Evolutionary conservation across 2,797 vertebrate species (phyloP), one percentile per base, ranked within the genome.

Genomic region (Hemitrygon akajei): DNA sequence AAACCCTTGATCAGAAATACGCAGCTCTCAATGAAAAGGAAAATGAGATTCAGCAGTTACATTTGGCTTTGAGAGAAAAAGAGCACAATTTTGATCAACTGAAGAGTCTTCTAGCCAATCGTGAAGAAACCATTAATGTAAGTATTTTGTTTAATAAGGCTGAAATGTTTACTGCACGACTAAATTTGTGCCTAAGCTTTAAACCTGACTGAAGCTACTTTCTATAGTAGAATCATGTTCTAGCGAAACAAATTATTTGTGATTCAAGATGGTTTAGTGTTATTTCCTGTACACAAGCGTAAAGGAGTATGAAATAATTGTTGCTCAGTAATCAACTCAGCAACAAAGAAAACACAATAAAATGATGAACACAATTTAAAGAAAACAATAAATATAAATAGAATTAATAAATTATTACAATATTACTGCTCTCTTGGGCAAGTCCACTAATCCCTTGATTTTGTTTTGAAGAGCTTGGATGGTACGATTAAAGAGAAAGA

Each of bases 401-500:
- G 47, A 47, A 47, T 3, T 47, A 47, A 47, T 47, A 47, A 47
- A 47, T 47, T 47, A 3, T 47, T 47, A 47, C 47, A 47, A 47
- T 47, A 47, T 47, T 47, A 27, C 11, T 79, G 11, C 75, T 60
- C 58, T 60, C 14, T 56, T 27, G 2, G 6, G 27, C 0, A 9
- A 66, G 14, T 89, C n/a, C 63, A 18, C 66, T 37, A 3, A 37
- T 37, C 10, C 22, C 37, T 37, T 47, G 22, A 22, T 1, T 75
- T 73, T 73, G 71, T 9, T 16, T 80, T 77, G 47, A 73, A 99
- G 98, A 98, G 96, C 95, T 97, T 98, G 81, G 97, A 98, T 94
- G 95, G 95, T 81, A 93, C 97, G 71, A 96, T 98, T 94, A 98
- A 96, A 95, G 98, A 98, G 95, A 98, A 98, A 94, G 98, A 98